Percentiles rank a stretch among this genome's conserved stretches.
These are phyloP conservation scores for Drosophila limbata DNA, from an alignment of 2,888 invertebrate species.

Conservation along the genomic window DNA sequence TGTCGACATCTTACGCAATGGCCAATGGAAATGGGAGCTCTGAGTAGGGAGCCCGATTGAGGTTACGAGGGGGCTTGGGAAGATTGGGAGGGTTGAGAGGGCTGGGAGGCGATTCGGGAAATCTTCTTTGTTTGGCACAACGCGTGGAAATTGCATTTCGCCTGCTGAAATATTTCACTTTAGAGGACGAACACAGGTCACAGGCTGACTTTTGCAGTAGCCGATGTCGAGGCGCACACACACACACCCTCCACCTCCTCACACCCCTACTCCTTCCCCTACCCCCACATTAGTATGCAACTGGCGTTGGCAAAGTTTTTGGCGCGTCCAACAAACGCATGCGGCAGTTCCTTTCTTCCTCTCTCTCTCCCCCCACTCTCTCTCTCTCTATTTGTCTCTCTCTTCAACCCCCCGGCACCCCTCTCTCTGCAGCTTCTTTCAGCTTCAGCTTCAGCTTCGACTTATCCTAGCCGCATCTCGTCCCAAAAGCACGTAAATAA, in stretches of 20 bases:
- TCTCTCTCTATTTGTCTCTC: too few species aligned
- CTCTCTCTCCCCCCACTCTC: not conserved
- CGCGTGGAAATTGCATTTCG: slow-evolving; percentile 76
- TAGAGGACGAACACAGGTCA: slow-evolving; percentile 85
- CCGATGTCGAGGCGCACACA: slow-evolving; percentile 37
- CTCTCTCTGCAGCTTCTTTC: slow-evolving; percentile 8
- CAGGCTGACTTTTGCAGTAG: slow-evolving; percentile 75
- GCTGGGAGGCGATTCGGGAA: not conserved
- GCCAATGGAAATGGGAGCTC: slow-evolving; percentile 43
- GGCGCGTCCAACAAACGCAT: slow-evolving; percentile 78
- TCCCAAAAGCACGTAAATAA: slow-evolving; percentile 81
- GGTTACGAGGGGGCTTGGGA: slow-evolving; percentile 1
- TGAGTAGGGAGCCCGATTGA: slow-evolving; percentile 16
- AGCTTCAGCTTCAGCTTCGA: slow-evolving; percentile 1
- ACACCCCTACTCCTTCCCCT: not conserved
- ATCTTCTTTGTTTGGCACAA: slow-evolving; percentile 58
- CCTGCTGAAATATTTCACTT: slow-evolving; percentile 82
- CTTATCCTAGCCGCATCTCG: slow-evolving; percentile 62
- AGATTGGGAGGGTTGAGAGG: not conserved
- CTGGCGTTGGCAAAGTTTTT: slow-evolving; percentile 75
- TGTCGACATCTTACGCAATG: slow-evolving; percentile 75
- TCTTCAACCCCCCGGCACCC: not conserved
- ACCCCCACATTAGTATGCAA: slow-evolving; percentile 69
- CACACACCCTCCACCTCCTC: slow-evolving; percentile 29
- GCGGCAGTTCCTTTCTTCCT: slow-evolving; percentile 37